Evolutionary conservation across 2,888 invertebrate genomes (phyloP), one percentile per base, ranked within the genome.

Genomic region (Leucophenga maculata): DNA sequence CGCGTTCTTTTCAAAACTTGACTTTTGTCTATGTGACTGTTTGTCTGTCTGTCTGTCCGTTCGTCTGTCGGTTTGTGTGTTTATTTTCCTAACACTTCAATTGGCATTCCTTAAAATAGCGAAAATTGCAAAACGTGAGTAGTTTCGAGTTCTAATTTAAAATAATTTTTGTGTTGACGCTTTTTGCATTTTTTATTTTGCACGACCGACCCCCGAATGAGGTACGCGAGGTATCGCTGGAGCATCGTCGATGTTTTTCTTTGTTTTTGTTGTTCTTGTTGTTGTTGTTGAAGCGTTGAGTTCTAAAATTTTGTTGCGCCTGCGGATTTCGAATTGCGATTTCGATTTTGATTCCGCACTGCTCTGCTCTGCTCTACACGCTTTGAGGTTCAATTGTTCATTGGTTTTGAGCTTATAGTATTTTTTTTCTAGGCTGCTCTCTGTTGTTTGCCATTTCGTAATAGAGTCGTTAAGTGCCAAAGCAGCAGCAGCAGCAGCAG

Each of bases 131-230:
- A 81, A 81, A 81, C 81, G 81, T 81, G 81, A 84, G 81, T 75
- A 84, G 83, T 81, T 84, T 84, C 80, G 78, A 84, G 81, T 84
- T 81, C 81, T 81, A 81, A 84, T 81, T 81, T 81, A 83, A 81
- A 81, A 81, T 84, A 84, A 81, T 81, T 84, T 84, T 81, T 84
- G 79, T 80, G 84, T 80, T 80, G 84, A 80, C 80, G 84, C 83
- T 80, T 84, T 64, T 80, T 80, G 84, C 84, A 82, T 66, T 55
- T 32, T 65, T 54, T 66, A 22, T 55, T 18, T 60, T 60, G 32
- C 60, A 60, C 60, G 60, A 39, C 39, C 39, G 60, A 39, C 39
- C 39, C 39, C 39, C 39, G 39, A 39, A 39, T 39, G 11, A 39
- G 8, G 60, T 72, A 68, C 39, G 65, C 32, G 31, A 60, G n/a